Evolutionary conservation across 2,113 vertebrate genomes (phyloP).

Genomic region (Rissa tridactyla): DNA sequence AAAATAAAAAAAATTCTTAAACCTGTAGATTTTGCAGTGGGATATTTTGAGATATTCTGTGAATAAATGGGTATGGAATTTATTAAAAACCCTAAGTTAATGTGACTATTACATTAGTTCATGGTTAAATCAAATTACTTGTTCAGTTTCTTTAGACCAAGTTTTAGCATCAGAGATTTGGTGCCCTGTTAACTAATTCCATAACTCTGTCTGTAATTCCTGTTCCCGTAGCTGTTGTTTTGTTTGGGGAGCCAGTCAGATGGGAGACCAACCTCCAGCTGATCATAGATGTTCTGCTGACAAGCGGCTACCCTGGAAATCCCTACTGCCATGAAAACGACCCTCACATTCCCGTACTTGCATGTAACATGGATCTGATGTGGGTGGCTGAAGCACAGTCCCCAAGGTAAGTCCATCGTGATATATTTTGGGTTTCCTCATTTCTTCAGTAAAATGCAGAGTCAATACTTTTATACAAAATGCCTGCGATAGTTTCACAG

Average conservation of each 20-base stretch:
- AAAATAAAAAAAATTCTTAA: background rate
- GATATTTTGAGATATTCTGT: background rate
- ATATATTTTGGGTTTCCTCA: background rate
- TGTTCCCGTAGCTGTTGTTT: constrained; percentile 75
- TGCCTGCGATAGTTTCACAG: background rate
- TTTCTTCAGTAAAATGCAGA: background rate
- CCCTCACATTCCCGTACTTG: constrained; percentile 83
- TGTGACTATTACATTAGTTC: background rate
- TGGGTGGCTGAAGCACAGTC: constrained; percentile 89
- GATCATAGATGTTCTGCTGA: constrained; percentile 85
- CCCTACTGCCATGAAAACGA: constrained; percentile 49
- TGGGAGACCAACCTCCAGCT: constrained; percentile 92
- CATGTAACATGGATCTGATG: constrained; percentile 89
- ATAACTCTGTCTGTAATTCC: background rate
- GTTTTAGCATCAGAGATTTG: background rate
- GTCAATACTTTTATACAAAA: background rate
- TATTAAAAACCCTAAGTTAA: background rate
- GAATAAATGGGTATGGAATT: background rate
- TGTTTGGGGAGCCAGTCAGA: constrained; percentile 88
- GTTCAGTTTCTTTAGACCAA: background rate
- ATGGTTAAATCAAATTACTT: background rate
- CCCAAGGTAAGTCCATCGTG: constrained; percentile 71
- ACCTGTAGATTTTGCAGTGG: background rate
- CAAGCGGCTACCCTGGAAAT: constrained; percentile 81
- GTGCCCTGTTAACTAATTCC: background rate